Base-by-base conservation (phyloP, 2,888 invertebrate species). In the Aspidiotus rigidus region DNA sequence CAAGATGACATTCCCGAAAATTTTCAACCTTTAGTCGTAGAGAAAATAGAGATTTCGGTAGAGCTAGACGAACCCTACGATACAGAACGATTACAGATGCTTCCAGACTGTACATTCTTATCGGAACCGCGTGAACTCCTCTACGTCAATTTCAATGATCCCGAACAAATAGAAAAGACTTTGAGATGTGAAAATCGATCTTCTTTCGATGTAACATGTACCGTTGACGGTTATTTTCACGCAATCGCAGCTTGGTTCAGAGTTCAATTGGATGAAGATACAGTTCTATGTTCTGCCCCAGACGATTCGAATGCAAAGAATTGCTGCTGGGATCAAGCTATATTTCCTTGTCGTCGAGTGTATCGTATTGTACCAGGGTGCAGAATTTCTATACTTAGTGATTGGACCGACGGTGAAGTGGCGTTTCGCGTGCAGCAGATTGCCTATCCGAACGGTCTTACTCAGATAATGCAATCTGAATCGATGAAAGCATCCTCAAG, bases 301-400 rank as follows among this genome's bases (percentile, higher is more conserved):
- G 70, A 72, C 11, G 61, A 69, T 40, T 16, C 60, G 16, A 71
- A 73, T 28, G 63, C 71, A 13, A 71, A 72, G 39, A 62, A 70
- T n/a, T 73, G 73, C 59, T 89, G 89, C 74, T 91, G 90, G 90
- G 89, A 90, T 75, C 88, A 89, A 76, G 88, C 88, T 8, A 80
- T 90, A 54, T 88, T 86, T 76, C 85, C 83, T 77, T 78, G 84
- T 71, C 78, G 79, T 63, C 75, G 80, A 72, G 81, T 83, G 3
- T 67, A 77, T 15, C 7, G 28, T 7, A 73, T 73, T 76, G 72
- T 75, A 64, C 71, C 77, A 71, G 76, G 79, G 72, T 76, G 79
- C 55, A 74, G 74, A 28, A 71, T 81, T 66, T 74, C 76, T 71
- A 71, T 79, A 69, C 74, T 78, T 71, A 77, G 82, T 73, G 76